A percentile compares a stretch with the other conserved stretches of the same genome.
Conservation (phyloP, 2,113 vertebrate species). For the Mionectes macconnelli region DNA sequence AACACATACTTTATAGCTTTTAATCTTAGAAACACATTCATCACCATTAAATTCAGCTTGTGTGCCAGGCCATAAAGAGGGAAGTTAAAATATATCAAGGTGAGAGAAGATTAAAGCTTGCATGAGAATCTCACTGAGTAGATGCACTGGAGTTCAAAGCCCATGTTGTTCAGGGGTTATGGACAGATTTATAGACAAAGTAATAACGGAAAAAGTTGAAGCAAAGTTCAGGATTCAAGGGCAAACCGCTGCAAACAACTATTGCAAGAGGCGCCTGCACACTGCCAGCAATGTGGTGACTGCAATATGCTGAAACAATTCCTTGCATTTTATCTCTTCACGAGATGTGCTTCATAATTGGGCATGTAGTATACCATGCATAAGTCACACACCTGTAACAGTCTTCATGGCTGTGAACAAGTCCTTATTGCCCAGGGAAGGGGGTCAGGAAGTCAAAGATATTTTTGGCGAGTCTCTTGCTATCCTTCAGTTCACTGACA, state of each 20-base stretch:
- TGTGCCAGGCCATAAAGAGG: background rate
- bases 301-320: background rate
- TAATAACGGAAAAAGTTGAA: conserved; percentile 26
- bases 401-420: background rate
- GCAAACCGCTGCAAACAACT: background rate
- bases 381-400: background rate
- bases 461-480: background rate
- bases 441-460: background rate
- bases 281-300: rapidly evolving
- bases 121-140: background rate
- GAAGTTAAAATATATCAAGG: conserved; percentile 17
- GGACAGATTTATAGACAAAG: conserved; percentile 6
- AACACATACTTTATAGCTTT: background rate
- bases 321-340: background rate
- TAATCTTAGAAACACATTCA: conserved; percentile 15
- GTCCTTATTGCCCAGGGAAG: background rate
- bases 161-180: background rate
- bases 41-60: conserved; percentile 24
- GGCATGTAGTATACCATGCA: background rate
- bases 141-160: background rate
- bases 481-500: background rate
- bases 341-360: background rate
- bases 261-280: background rate
- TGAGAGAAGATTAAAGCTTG: conserved; percentile 26
- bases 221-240: conserved; percentile 30